Evolutionary conservation across 2,113 vertebrate genomes (phyloP).

Genomic region (Otocyon megalotis): DNA sequence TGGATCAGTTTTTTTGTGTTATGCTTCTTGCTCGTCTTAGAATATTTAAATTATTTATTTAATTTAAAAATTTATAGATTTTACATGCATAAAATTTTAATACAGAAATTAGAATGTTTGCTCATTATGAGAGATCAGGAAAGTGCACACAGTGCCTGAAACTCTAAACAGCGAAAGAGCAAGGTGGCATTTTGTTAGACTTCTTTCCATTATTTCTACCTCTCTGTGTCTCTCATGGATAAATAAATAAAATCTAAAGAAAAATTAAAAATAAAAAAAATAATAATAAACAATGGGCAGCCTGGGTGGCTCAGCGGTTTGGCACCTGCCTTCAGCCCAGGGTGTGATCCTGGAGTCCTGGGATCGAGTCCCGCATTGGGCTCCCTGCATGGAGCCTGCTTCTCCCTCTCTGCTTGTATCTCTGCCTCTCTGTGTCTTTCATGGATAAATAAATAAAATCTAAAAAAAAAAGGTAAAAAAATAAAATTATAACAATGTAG

Average conservation of each 20-base stretch:
- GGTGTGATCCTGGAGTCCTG: too few species aligned
- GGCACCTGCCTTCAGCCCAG: too few species aligned
- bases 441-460: too few species aligned
- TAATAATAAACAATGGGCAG: too few species aligned
- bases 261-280: too few species aligned
- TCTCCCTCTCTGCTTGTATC: too few species aligned
- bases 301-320: too few species aligned
- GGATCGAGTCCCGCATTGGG: too few species aligned
- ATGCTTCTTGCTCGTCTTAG: background rate
- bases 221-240: too few species aligned
- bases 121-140: background rate
- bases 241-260: too few species aligned
- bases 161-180: background rate
- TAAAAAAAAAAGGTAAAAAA: background rate
- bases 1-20: background rate
- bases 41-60: conserved; percentile 34
- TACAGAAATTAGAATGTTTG: conserved; percentile 32
- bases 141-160: background rate
- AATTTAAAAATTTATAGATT: background rate
- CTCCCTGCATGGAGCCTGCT: too few species aligned
- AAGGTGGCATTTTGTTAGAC: background rate
- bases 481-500: background rate
- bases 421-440: too few species aligned
- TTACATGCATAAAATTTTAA: background rate
- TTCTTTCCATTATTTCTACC: background rate